Evolutionary conservation across 2,797 vertebrate genomes (phyloP).

Genomic region (Etheostoma perlongum): DNA sequence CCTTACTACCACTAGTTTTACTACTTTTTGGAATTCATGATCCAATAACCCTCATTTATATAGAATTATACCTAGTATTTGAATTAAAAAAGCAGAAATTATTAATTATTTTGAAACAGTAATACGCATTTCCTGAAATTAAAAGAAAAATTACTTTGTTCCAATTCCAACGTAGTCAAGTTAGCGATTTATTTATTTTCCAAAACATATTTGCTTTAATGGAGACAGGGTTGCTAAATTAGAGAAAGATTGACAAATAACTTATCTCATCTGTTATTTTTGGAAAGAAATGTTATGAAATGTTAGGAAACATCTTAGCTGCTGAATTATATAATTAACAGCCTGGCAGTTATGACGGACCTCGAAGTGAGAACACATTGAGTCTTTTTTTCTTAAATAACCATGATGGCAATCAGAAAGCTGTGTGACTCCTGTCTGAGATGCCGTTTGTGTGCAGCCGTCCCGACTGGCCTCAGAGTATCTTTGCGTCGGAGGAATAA

Average conservation of each 20-base stretch:
- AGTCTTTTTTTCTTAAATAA: neutral
- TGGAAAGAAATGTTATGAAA: neutral
- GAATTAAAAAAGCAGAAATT: too few relatives aligned
- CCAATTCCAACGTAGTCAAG: neutral
- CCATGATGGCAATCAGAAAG: neutral
- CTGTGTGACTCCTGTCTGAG: neutral
- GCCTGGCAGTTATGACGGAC: neutral
- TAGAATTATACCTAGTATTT: too few relatives aligned
- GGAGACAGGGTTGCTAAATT: neutral
- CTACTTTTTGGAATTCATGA: too few relatives aligned
- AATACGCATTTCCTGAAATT: too few relatives aligned
- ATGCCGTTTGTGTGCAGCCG: neutral
- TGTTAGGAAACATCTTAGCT: neutral
- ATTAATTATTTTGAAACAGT: too few relatives aligned
- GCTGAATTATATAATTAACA: conserved; percentile 8
- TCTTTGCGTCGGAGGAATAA: neutral
- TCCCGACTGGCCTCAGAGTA: neutral
- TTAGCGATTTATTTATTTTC: neutral
- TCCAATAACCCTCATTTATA: too few relatives aligned
- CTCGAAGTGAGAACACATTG: neutral
- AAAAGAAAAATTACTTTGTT: too few relatives aligned
- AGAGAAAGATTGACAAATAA: neutral
- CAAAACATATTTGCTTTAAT: neutral
- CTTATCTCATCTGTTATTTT: neutral
- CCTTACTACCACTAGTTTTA: too few relatives aligned